A percentile compares a stretch with the other conserved stretches of the same genome.
phyloP scores from a whole-genome alignment of 2,113 vertebrate genomes.

The Zosterops hypoxanthus region DNA sequence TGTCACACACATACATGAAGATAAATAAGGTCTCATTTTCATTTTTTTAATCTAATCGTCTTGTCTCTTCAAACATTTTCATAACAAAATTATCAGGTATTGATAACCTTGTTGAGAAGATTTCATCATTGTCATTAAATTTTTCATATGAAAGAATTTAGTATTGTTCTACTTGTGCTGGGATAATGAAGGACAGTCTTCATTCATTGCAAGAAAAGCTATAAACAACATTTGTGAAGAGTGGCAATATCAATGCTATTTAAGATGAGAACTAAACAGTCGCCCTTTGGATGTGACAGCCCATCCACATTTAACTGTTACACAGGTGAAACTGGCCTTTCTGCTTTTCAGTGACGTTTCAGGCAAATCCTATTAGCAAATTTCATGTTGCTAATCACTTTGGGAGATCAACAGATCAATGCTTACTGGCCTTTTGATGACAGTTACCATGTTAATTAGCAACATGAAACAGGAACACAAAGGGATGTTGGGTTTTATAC shows the following conservation, averaged over 20 bases:
- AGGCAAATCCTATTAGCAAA: neutral
- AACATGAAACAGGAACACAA: neutral
- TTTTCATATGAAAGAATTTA: neutral
- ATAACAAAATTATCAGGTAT: neutral
- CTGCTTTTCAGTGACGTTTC: neutral
- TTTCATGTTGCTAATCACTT: conserved; percentile 15
- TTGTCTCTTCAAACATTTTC: neutral
- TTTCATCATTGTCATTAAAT: neutral
- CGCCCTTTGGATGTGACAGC: neutral
- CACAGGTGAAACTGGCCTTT: neutral
- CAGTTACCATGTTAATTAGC: neutral
- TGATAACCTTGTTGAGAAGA: neutral
- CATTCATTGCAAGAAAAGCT: neutral
- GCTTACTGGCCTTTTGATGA: conserved; percentile 9
- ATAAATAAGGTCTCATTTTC: neutral
- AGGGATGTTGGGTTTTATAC: neutral
- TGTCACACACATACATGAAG: accelerated
- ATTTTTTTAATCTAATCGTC: neutral
- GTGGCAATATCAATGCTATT: neutral
- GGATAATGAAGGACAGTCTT: neutral
- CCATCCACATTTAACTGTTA: neutral
- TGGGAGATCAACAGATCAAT: conserved; percentile 31
- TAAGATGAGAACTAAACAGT: neutral
- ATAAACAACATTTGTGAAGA: neutral
- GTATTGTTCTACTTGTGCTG: neutral